phyloP scores from a whole-genome alignment of 2,797 vertebrate species.

The Dipus sagitta region DNA sequence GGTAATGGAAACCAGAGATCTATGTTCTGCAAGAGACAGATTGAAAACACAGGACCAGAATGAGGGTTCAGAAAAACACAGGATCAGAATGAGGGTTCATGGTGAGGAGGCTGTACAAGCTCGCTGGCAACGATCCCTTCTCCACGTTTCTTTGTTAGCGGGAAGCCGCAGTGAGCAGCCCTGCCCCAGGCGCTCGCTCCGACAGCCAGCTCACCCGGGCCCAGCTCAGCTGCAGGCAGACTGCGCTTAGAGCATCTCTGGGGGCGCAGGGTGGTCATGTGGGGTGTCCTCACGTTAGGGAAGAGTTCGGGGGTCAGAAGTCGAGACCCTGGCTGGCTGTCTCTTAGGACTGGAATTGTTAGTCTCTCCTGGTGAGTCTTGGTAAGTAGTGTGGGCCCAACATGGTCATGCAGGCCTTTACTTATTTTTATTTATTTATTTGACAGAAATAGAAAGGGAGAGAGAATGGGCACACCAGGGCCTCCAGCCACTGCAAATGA shows the following conservation, averaged over 20 bases:
- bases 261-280: not conserved
- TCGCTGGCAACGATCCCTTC: constrained; percentile 70
- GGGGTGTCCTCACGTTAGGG: not conserved
- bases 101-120: constrained; percentile 80
- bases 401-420: no score
- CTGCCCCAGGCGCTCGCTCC: not conserved
- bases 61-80: constrained; percentile 84
- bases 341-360: constrained; percentile 17
- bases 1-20: constrained; percentile 86
- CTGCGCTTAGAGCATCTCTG: not conserved
- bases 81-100: constrained; percentile 82
- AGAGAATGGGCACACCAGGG: no score
- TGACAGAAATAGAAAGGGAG: no score
- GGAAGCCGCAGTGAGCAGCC: not conserved
- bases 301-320: constrained; percentile 9
- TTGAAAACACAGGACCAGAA: constrained; percentile 86
- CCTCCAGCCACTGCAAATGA: no score
- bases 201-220: not conserved
- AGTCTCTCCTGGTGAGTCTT: not conserved
- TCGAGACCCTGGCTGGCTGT: not conserved
- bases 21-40: constrained; percentile 81
- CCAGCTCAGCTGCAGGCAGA: not conserved
- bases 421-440: no score
- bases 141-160: constrained; percentile 24
- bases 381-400: no score